These are phyloP conservation scores for Acropora yongei DNA, from an alignment of 64 coral and sea anemone genomes.

Conservation along the genomic window DNA sequence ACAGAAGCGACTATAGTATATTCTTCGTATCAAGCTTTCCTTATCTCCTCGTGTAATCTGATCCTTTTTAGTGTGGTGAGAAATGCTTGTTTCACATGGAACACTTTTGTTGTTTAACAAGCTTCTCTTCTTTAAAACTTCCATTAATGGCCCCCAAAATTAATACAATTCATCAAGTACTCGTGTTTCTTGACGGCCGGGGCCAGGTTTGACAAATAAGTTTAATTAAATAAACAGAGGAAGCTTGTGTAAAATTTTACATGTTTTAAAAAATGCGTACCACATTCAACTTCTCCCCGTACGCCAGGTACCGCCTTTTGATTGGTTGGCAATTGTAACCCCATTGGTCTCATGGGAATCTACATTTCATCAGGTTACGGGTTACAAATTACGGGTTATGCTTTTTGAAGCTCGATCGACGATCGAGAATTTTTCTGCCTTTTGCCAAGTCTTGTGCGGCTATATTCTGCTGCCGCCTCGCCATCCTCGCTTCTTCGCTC, in stretches of 20 bases:
- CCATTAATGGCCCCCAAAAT: too few relatives aligned
- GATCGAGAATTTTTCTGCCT: not conserved
- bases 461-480: not conserved
- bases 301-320: not conserved
- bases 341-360: not conserved
- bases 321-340: not conserved
- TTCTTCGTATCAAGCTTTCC: not conserved
- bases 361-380: not conserved
- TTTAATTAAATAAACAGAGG: not conserved
- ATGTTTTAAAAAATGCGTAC: not conserved
- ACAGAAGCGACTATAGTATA: too few relatives aligned
- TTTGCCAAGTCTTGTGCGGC: not conserved
- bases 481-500: not conserved
- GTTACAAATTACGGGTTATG: not conserved
- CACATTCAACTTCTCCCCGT: not conserved
- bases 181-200: too few relatives aligned
- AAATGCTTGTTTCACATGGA: constrained; percentile 11
- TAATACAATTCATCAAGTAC: too few relatives aligned
- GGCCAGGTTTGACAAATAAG: too few relatives aligned
- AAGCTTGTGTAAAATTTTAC: not conserved
- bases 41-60: too few relatives aligned
- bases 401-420: not conserved
- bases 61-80: not conserved
- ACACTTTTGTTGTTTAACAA: not conserved
- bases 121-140: too few relatives aligned